These are phyloP conservation scores for Porites lobata DNA, from an alignment of 92 coral and sea anemone genomes.

Conservation along the genomic window DNA sequence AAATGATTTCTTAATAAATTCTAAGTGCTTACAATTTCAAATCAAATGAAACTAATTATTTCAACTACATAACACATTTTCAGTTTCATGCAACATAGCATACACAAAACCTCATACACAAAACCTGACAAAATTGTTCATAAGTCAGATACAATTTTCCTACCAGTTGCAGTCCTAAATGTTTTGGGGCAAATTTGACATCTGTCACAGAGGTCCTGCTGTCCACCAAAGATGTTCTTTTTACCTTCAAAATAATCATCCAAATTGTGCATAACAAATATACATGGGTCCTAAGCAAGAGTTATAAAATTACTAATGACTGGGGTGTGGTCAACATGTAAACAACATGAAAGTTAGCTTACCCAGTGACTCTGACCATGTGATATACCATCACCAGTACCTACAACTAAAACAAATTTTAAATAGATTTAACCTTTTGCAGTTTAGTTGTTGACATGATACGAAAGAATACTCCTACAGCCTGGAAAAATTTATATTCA, in stretches of 20 bases:
- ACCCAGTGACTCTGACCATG: slow-evolving; percentile 97
- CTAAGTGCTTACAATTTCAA: too few species aligned
- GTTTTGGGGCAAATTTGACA: slow-evolving; percentile 97
- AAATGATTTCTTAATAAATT: too few species aligned
- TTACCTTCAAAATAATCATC: slow-evolving; percentile 73
- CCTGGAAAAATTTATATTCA: too few species aligned
- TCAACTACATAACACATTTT: too few species aligned
- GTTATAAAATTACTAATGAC: too few species aligned
- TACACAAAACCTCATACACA: neutral
- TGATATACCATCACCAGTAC: slow-evolving; percentile 73
- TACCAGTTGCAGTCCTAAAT: slow-evolving; percentile 92
- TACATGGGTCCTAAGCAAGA: too few species aligned
- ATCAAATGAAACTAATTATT: too few species aligned
- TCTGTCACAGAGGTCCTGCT: slow-evolving; percentile 99
- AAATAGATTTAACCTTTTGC: neutral
- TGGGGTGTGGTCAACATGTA: too few species aligned
- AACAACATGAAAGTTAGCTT: neutral
- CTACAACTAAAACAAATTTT: slow-evolving; percentile 51
- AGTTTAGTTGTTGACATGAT: neutral
- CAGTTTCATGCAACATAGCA: neutral
- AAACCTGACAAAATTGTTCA: neutral
- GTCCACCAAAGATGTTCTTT: slow-evolving; percentile 93
- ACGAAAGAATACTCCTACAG: too few species aligned
- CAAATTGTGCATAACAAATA: neutral
- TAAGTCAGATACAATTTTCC: neutral